Percentiles rank a stretch among this genome's conserved stretches.
These are phyloP conservation scores for Anticlea derivata DNA, from an alignment of 2,888 invertebrate species.

Conservation along the genomic window DNA sequence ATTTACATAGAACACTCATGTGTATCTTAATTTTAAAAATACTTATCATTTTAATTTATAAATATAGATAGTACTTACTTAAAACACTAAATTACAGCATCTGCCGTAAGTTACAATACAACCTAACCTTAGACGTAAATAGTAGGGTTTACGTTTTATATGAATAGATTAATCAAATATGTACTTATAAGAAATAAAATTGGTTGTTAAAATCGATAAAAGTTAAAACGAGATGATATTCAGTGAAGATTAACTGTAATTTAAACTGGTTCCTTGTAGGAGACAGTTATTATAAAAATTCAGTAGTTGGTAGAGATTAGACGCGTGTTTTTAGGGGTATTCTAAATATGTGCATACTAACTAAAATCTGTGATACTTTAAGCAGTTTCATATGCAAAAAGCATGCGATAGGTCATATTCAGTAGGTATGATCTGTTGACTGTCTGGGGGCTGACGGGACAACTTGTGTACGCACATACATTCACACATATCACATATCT, in stretches of 20 bases:
- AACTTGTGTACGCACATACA: slow-evolving; percentile 3
- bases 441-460: neutral
- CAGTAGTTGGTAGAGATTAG: slow-evolving; percentile 16
- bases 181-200: slow-evolving; percentile 54
- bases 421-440: neutral
- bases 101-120: slow-evolving; percentile 66
- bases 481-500: slow-evolving; percentile 18
- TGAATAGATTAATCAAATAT: slow-evolving; percentile 56
- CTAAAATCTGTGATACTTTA: neutral
- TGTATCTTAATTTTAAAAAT: slow-evolving; percentile 71
- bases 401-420: neutral
- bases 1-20: slow-evolving; percentile 76
- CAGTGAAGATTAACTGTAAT: slow-evolving; percentile 44
- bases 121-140: slow-evolving; percentile 71
- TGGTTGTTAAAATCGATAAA: slow-evolving; percentile 41
- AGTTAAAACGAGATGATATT: slow-evolving; percentile 14
- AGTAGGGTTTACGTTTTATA: slow-evolving; percentile 68
- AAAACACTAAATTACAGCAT: slow-evolving; percentile 66
- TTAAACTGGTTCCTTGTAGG: slow-evolving; percentile 67
- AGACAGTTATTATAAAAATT: slow-evolving; percentile 51
- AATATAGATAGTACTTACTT: slow-evolving; percentile 78
- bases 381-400: neutral
- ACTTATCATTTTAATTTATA: slow-evolving; percentile 73
- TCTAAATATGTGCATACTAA: neutral
- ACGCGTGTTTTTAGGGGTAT: neutral